These are phyloP conservation scores for Otis tarda DNA, from an alignment of 2,113 vertebrate genomes.

Conservation along the genomic window DNA sequence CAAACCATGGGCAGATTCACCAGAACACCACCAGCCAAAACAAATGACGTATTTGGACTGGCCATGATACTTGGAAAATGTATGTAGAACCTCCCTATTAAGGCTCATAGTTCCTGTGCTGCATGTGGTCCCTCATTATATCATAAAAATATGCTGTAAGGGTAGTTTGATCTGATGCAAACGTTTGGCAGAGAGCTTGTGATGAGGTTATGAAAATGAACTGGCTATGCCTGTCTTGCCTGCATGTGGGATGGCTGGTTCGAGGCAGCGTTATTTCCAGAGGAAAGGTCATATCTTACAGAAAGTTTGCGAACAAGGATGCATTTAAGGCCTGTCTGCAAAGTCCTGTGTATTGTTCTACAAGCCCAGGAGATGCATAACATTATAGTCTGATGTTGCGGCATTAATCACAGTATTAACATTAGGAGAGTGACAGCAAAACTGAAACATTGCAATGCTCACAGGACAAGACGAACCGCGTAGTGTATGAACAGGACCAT, in stretches of 20 bases:
- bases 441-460: background rate
- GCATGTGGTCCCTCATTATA: background rate
- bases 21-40: background rate
- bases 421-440: background rate
- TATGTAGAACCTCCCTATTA: background rate
- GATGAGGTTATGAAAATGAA: conserved; percentile 24
- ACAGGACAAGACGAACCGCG: background rate
- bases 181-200: background rate
- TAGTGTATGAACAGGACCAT: background rate
- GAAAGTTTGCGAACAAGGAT: background rate
- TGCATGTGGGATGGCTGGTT: background rate
- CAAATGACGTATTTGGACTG: background rate
- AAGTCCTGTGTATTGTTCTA: background rate
- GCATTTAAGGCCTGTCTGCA: background rate
- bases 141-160: background rate
- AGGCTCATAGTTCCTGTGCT: background rate
- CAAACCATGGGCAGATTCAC: background rate
- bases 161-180: background rate
- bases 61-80: background rate
- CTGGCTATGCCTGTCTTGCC: conserved; percentile 1
- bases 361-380: background rate
- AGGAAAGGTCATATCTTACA: conserved; percentile 16
- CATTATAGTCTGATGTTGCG: background rate
- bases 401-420: background rate
- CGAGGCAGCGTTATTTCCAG: background rate